These are phyloP conservation scores for Scyliorhinus canicula DNA, from an alignment of 2,797 vertebrate genomes.

Conservation along the genomic window DNA sequence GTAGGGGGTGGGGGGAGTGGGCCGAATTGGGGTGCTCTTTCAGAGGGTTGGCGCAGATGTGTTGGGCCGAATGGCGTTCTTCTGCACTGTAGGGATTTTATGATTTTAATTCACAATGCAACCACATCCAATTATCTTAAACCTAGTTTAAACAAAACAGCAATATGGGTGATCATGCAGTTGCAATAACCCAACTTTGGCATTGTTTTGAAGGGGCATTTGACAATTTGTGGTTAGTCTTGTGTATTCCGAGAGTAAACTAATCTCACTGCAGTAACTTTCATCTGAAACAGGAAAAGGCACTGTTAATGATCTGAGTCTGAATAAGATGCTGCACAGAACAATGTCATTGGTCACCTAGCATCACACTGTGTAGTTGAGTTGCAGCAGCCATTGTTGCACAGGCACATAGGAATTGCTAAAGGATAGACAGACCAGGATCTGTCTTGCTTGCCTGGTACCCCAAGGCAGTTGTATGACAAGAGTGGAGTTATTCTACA, in stretches of 20 bases:
- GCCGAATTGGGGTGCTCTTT: no score
- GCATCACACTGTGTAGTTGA: neutral
- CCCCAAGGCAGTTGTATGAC: no score
- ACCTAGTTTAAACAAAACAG: neutral
- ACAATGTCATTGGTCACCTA: neutral
- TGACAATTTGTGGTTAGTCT: neutral
- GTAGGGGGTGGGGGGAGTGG: no score
- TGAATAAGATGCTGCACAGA: neutral
- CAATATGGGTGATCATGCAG: neutral
- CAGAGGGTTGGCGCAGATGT: no score
- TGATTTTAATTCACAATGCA: no score
- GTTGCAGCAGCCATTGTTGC: neutral
- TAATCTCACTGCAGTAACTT: neutral
- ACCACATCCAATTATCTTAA: neutral
- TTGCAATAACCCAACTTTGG: neutral
- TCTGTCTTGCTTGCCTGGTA: neutral
- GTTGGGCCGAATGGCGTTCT: no score
- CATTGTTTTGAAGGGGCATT: neutral
- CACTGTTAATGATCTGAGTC: neutral
- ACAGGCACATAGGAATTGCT: neutral
- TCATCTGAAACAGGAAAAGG: neutral
- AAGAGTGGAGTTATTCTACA: no score
- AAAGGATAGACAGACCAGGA: neutral
- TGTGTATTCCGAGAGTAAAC: neutral
- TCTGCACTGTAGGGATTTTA: no score